A percentile compares a stretch with the other conserved stretches of the same genome.
These are phyloP conservation scores for Trichomycterus rosablanca DNA, from an alignment of 2,113 vertebrate genomes.

Conservation along the genomic window DNA sequence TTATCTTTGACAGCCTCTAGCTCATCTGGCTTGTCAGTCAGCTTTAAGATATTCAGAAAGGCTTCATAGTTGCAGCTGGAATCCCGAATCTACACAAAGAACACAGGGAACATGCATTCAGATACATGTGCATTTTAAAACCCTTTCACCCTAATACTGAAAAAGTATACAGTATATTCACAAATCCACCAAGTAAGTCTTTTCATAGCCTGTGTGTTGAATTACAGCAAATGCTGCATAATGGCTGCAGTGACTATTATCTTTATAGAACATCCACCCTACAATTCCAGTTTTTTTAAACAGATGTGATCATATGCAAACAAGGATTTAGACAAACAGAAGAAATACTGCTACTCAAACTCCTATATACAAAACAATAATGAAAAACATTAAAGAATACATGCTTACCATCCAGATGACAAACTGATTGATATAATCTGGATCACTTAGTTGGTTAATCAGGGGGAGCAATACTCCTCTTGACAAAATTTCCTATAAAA, in stretches of 20 bases:
- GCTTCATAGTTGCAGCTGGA: slow-evolving; percentile 98
- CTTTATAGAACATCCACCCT: too few relatives aligned
- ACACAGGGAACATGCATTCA: slow-evolving; percentile 14
- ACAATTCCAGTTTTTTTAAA: too few relatives aligned
- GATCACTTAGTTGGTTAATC: slow-evolving; percentile 98
- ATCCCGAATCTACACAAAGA: slow-evolving; percentile 81
- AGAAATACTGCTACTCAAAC: too few relatives aligned
- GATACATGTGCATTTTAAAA: slow-evolving; percentile 5
- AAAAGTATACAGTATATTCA: neutral
- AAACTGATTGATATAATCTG: slow-evolving; percentile 99
- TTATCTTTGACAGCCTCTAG: slow-evolving; percentile 96
- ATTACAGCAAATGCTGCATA: too few relatives aligned
- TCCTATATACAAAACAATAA: too few relatives aligned
- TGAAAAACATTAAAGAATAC: too few relatives aligned
- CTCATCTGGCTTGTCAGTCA: slow-evolving; percentile 88
- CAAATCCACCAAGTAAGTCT: neutral
- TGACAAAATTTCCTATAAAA: slow-evolving; percentile 86
- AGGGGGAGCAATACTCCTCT: slow-evolving; percentile 94
- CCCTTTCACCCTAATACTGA: too few relatives aligned
- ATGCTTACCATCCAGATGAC: slow-evolving; percentile 99
- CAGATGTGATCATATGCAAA: too few relatives aligned
- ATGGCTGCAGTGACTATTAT: too few relatives aligned
- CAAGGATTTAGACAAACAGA: too few relatives aligned
- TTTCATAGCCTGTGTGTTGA: too few relatives aligned
- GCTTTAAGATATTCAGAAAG: slow-evolving; percentile 98